phyloP scores from a whole-genome alignment of 37 sponge, comb jelly and placozoan species.

The Halichondria panicea region DNA sequence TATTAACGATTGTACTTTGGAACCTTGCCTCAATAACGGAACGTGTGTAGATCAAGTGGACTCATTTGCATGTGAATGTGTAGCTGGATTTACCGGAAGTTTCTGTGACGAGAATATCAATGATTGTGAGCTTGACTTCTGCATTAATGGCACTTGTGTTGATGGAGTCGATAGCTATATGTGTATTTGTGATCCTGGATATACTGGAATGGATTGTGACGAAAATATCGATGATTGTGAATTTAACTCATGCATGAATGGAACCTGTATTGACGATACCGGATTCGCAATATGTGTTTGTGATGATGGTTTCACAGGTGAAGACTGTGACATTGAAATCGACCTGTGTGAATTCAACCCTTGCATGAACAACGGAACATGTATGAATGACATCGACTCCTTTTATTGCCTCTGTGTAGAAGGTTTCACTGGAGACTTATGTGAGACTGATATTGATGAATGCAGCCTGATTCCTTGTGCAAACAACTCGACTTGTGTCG shows the following conservation, averaged over 20 bases:
- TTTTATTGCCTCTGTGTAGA: conserved; percentile 42
- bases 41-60: conserved; percentile 29
- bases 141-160: conserved; percentile 38
- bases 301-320: conserved; percentile 38
- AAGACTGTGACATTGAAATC: conserved; percentile 15
- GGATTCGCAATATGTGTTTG: background rate
- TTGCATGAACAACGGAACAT: conserved; percentile 51
- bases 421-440: conserved; percentile 48
- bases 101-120: conserved; percentile 41
- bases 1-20: conserved; percentile 43
- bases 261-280: background rate
- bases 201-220: conserved; percentile 49
- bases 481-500: conserved; percentile 45
- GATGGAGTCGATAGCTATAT: conserved; percentile 1
- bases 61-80: conserved; percentile 35
- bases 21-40: conserved; percentile 60
- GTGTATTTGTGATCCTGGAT: conserved; percentile 49
- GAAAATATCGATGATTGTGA: conserved; percentile 54
- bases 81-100: conserved; percentile 27
- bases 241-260: background rate
- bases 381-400: background rate
- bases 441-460: conserved; percentile 55
- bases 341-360: conserved; percentile 16
- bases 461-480: conserved; percentile 34
- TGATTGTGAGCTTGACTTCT: conserved; percentile 30